These are phyloP conservation scores for Cantharis rustica DNA, from an alignment of 2,888 invertebrate genomes.

Conservation along the genomic window DNA sequence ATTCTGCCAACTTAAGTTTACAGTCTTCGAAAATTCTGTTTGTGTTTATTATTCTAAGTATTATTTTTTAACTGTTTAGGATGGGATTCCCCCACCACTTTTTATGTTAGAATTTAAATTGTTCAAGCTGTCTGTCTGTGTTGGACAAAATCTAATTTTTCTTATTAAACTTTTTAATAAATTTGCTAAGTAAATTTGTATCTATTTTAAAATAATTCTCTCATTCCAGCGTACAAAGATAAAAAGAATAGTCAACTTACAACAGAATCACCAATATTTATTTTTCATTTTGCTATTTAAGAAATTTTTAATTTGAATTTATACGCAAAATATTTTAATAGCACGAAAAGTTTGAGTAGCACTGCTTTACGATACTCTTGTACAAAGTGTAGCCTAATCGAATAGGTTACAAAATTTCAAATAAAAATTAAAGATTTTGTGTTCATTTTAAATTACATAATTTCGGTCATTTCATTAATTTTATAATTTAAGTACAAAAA, in stretches of 20 bases:
- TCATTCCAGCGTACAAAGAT: too few relatives aligned
- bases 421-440: not conserved
- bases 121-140: not conserved
- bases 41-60: not conserved
- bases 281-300: too few relatives aligned
- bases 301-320: too few relatives aligned
- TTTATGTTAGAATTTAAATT: not conserved
- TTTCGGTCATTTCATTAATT: not conserved
- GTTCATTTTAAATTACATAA: not conserved
- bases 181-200: too few relatives aligned
- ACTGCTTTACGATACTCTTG: not conserved
- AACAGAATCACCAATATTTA: too few relatives aligned
- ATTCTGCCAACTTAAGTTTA: not conserved
- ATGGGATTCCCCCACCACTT: not conserved
- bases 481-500: not conserved
- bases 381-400: not conserved
- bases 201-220: too few relatives aligned
- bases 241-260: too few relatives aligned
- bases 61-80: not conserved
- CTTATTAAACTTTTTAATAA: too few relatives aligned
- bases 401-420: not conserved
- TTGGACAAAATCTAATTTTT: too few relatives aligned
- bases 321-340: too few relatives aligned
- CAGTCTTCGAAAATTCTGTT: not conserved
- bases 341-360: not conserved